Evolutionary conservation across 2,797 vertebrate genomes (phyloP).

Genomic region (Amniataba percoides): DNA sequence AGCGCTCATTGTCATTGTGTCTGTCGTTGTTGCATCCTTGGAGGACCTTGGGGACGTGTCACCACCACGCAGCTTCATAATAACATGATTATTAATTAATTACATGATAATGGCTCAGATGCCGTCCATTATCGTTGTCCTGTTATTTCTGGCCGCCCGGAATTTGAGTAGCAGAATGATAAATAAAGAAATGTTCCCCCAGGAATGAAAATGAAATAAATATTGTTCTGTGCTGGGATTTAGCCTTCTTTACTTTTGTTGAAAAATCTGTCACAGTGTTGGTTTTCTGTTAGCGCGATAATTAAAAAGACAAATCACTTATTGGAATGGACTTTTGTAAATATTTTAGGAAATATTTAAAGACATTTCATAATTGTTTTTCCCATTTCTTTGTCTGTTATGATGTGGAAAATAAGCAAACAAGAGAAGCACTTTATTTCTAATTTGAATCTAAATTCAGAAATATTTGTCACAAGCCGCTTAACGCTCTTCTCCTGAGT

Average conservation of each 20-base stretch:
- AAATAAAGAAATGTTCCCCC: conserved; percentile 6
- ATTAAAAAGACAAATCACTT: conserved; percentile 1
- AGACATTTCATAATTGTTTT: neutral
- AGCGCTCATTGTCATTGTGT: neutral
- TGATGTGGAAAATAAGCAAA: neutral
- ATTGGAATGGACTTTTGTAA: neutral
- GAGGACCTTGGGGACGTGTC: neutral
- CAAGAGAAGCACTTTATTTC: neutral
- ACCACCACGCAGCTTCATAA: neutral
- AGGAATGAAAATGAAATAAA: neutral
- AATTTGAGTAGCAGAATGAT: neutral
- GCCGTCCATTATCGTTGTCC: neutral
- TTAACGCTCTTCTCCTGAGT: conserved; percentile 1
- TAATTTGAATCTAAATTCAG: neutral
- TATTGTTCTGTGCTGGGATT: neutral
- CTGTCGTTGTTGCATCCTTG: neutral
- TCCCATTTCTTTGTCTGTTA: neutral
- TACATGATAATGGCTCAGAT: neutral
- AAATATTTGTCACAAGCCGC: neutral
- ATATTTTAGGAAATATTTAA: neutral
- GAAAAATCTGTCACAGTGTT: neutral
- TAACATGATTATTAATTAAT: too few relatives aligned
- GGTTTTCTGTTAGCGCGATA: neutral
- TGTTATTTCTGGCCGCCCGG: conserved; percentile 1
- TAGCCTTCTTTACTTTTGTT: neutral